These are phyloP conservation scores for Drosophila koepferae DNA, from an alignment of 2,888 invertebrate species.

Conservation along the genomic window DNA sequence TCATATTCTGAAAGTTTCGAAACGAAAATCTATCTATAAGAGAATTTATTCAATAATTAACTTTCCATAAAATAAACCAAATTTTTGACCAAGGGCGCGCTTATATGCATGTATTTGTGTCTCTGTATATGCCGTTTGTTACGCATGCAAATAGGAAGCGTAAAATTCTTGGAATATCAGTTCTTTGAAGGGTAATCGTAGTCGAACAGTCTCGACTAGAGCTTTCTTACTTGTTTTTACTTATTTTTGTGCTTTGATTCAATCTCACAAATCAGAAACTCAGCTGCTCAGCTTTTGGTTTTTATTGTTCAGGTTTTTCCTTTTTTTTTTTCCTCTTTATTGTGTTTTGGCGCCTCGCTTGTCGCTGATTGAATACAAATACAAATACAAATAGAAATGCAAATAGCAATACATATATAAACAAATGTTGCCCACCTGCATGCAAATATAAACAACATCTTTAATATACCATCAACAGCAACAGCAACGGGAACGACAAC, in stretches of 20 bases:
- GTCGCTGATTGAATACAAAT: slow-evolving; percentile 83
- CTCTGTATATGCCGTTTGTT: no score
- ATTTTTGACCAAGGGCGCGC: no score
- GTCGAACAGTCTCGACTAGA: no score
- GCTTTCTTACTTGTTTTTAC: no score
- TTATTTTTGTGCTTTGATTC: slow-evolving; percentile 64
- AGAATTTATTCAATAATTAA: no score
- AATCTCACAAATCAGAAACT: slow-evolving; percentile 58
- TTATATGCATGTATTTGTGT: no score
- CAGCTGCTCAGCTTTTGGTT: slow-evolving; percentile 40
- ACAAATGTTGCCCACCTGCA: slow-evolving; percentile 77
- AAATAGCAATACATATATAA: slow-evolving; percentile 52
- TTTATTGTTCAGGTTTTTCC: slow-evolving; percentile 42
- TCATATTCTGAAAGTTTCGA: no score
- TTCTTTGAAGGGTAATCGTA: no score
- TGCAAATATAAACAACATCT: slow-evolving; percentile 62
- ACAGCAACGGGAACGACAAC: neutral
- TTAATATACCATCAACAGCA: slow-evolving; percentile 71
- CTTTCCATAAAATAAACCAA: no score
- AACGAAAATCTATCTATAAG: no score
- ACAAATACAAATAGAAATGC: slow-evolving; percentile 76
- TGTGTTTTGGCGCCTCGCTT: slow-evolving; percentile 47
- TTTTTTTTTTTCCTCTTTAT: slow-evolving; percentile 18
- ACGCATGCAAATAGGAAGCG: no score
- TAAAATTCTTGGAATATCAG: no score